phyloP scores from a whole-genome alignment of 2,113 vertebrate species.

The Pachypanchax playfairii region DNA sequence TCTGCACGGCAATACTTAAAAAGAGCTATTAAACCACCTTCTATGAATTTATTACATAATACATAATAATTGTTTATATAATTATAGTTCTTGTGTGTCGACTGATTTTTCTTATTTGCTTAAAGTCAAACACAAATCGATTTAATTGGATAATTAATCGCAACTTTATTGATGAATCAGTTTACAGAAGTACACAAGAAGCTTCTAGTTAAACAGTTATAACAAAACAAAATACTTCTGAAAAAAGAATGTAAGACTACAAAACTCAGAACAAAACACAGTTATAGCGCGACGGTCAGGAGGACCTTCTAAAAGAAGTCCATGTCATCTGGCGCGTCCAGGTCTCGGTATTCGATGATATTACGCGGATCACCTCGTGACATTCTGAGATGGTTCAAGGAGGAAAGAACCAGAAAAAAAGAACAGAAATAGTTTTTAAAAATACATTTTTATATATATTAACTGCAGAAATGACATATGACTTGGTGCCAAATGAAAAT shows the following conservation, averaged over 20 bases:
- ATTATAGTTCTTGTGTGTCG: no score
- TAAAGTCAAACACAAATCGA: neutral
- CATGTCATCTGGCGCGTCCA: slow-evolving; percentile 91
- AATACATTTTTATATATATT: neutral
- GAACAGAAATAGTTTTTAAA: neutral
- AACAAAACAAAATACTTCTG: slow-evolving; percentile 30
- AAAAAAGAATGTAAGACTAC: slow-evolving; percentile 20
- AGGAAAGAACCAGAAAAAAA: neutral
- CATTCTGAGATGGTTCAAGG: slow-evolving; percentile 79
- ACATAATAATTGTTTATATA: no score
- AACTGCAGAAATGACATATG: neutral
- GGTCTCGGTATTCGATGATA: slow-evolving; percentile 90
- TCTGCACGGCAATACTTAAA: no score
- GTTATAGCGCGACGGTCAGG: neutral
- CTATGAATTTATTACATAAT: no score
- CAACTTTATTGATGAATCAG: slow-evolving; percentile 61
- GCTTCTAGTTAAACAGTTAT: slow-evolving; percentile 33
- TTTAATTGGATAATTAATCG: slow-evolving; percentile 8
- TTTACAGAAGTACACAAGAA: slow-evolving; percentile 37
- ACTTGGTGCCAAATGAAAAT: slow-evolving; percentile 18
- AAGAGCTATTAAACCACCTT: no score
- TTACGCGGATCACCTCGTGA: slow-evolving; percentile 89
- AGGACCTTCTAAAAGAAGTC: slow-evolving; percentile 86
- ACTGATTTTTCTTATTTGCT: neutral
- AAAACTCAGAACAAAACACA: slow-evolving; percentile 22